These are phyloP conservation scores for Morpho achilles DNA, from an alignment of 2,888 invertebrate genomes.

Conservation along the genomic window DNA sequence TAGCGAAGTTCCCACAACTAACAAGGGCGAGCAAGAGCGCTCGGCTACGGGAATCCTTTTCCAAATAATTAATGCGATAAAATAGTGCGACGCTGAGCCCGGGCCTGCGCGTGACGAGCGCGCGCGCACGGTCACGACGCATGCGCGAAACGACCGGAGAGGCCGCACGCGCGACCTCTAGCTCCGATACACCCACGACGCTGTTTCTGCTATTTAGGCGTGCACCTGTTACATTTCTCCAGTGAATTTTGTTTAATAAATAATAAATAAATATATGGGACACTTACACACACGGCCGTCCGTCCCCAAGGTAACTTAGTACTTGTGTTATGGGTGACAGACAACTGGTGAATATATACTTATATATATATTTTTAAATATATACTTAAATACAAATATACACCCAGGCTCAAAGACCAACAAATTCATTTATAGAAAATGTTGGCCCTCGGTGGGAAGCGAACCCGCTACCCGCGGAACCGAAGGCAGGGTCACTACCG, in stretches of 20 bases:
- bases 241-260: conserved; percentile 5
- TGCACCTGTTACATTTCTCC: conserved; percentile 30
- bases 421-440: no score
- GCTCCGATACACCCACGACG: conserved; percentile 23
- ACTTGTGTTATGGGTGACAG: no score
- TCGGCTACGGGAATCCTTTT: conserved; percentile 67
- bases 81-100: conserved; percentile 67
- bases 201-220: conserved; percentile 12
- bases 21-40: conserved; percentile 54
- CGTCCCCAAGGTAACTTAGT: no score
- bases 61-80: conserved; percentile 79
- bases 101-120: conserved; percentile 69
- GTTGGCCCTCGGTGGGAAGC: no score
- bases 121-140: conserved; percentile 75
- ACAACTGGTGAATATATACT: no score
- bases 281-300: no score
- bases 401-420: no score
- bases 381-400: no score
- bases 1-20: conserved; percentile 53
- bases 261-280: no score
- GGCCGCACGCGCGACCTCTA: conserved; percentile 67
- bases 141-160: conserved; percentile 58
- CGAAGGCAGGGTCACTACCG: no score
- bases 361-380: no score
- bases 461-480: no score